These are phyloP conservation scores for Pseudeuparius sepicola DNA, from an alignment of 2,888 invertebrate species.

Conservation along the genomic window DNA sequence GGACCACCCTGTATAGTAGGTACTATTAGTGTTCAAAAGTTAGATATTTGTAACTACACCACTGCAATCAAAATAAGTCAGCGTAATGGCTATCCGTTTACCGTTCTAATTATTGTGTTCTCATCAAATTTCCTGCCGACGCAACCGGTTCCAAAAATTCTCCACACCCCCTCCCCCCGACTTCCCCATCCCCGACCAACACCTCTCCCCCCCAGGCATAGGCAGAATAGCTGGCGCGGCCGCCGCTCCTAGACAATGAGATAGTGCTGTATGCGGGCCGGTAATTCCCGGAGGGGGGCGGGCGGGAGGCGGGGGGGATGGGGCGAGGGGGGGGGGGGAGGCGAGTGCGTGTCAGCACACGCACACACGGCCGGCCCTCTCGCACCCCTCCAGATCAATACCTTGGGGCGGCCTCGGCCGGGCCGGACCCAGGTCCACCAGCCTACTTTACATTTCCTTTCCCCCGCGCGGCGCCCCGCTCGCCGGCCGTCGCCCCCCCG, in stretches of 20 bases:
- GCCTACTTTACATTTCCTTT: constrained; percentile 49
- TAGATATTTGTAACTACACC: too few relatives aligned
- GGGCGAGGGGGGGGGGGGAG: constrained; percentile 19
- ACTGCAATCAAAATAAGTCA: too few relatives aligned
- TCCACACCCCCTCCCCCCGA: background rate
- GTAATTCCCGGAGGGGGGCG: background rate
- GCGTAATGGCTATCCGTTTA: too few relatives aligned
- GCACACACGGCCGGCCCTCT: constrained; percentile 29
- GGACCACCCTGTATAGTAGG: too few relatives aligned
- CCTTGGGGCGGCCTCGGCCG: constrained; percentile 40
- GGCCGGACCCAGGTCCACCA: constrained; percentile 41
- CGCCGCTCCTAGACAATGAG: constrained; percentile 24
- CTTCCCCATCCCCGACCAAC: constrained; percentile 5
- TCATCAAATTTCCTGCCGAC: too few relatives aligned
- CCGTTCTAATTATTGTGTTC: too few relatives aligned
- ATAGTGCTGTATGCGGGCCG: constrained; percentile 32
- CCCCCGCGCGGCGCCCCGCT: constrained; percentile 30
- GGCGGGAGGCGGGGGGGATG: background rate
- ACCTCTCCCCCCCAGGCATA: background rate
- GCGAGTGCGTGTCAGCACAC: constrained; percentile 38
- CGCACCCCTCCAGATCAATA: constrained; percentile 37
- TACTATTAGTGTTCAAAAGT: too few relatives aligned
- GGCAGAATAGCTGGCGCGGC: background rate
- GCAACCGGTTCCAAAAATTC: too few relatives aligned
- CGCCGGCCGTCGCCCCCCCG: constrained; percentile 22